Evolutionary conservation across 2,113 vertebrate species (phyloP), one percentile per base, ranked within the genome.

Genomic region (Scatophagus argus): DNA sequence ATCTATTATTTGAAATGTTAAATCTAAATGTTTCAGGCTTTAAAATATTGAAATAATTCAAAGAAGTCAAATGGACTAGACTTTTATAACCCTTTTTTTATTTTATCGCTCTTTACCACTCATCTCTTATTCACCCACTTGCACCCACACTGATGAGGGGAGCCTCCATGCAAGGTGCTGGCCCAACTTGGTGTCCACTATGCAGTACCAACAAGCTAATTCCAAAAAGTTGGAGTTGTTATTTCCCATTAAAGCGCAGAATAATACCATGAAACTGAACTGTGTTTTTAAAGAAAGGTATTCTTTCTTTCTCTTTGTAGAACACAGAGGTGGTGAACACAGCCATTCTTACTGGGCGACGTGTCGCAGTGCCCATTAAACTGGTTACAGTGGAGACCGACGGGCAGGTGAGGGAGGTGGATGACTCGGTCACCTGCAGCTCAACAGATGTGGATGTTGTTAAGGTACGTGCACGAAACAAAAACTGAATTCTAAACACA

Each of bases 271-370:
- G n/a, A n/a, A n/a, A n/a, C n/a, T n/a, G n/a, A n/a, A n/a, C n/a
- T 21, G 2, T 43, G 8, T 54, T 47, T 47, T 51, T 39, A 23
- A 36, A 59, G 6, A 8, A 41, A 16, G 9, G 32, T 34, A 43
- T 17, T 27, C 11, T 31, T 11, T 62, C 32, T 68, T 36, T 81
- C 16, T 55, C 21, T 70, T 12, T 67, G 4, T 31, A 95, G 95
- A 92, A 95, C 81, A 94, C 93, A 9, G 94, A 95, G 66, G 86
- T 95, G 67, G 78, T 95, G 70, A 95, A 95, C 85, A 95, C 93
- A 1, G 95, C 94, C 51, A 94, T 95, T 51, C 91, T 95, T 12
- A 94, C 94, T 0, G 95, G 95, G 1, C 90, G 90, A 7, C 92
- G 87, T 0, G 92, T 95, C 4, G 74, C 88, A 0, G 82, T 95